These are phyloP conservation scores for Chymomyza caudatula DNA, from an alignment of 2,888 invertebrate genomes.

Conservation along the genomic window DNA sequence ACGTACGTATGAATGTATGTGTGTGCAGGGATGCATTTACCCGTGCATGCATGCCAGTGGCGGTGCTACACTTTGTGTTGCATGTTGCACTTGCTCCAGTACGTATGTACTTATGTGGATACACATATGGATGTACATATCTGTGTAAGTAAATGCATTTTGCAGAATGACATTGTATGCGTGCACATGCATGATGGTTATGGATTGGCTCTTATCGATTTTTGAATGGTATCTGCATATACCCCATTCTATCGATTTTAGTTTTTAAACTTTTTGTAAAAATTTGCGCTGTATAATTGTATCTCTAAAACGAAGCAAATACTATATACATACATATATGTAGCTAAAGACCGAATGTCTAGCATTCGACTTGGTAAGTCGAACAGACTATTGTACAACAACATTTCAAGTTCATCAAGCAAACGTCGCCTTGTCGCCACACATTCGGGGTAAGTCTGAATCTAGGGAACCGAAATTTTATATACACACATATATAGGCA, in stretches of 20 bases:
- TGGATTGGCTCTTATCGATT: not conserved
- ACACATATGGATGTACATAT: not conserved
- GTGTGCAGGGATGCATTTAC: constrained; percentile 6
- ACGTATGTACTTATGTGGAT: not conserved
- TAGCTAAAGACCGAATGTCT: too few relatives aligned
- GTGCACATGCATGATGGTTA: not conserved
- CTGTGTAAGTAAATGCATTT: not conserved
- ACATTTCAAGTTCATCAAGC: too few relatives aligned
- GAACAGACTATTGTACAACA: too few relatives aligned
- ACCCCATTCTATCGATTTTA: not conserved
- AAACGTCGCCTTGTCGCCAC: too few relatives aligned
- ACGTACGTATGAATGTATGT: not conserved
- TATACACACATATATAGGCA: too few relatives aligned
- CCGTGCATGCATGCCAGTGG: not conserved
- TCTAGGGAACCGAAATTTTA: too few relatives aligned
- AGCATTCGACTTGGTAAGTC: too few relatives aligned
- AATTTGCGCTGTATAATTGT: too few relatives aligned
- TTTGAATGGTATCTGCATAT: not conserved
- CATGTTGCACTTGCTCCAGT: not conserved
- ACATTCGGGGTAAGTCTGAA: too few relatives aligned
- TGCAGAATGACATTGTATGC: not conserved
- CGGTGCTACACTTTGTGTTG: not conserved
- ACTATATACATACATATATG: not conserved
- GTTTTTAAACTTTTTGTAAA: not conserved
- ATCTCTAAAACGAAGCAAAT: too few relatives aligned